Base-by-base conservation (phyloP, 1,140 invertebrate genomes). In the Popillia japonica region DNA sequence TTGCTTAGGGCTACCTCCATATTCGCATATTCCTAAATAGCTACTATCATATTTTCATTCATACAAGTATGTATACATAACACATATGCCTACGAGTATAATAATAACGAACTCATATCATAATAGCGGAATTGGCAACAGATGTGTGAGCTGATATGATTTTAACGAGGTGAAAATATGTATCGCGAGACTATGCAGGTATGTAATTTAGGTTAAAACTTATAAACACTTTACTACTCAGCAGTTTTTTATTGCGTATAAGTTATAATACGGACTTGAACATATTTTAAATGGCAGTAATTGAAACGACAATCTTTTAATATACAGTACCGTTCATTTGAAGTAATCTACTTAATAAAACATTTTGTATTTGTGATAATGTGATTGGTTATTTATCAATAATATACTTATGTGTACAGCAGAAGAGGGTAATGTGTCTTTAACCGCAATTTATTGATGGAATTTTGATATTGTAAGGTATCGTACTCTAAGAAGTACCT, bases 151-250 rank as follows among this genome's bases (percentile, higher is more conserved):
- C 59, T 14, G 61, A 68, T 68, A 68, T 23, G 48, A 55, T 34
- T 68, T 34, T 68, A 68, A 68, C 61, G 61, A 68, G 6, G 61
- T 68, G 22, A 68, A 68, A 68, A 11, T 34, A 68, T 68, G 6
- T 4, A 68, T 27, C 27, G 27, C 22, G 61, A 34, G 22, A 23
- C 27, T 34, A 23, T 68, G 61, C 59, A 9, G 59, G 59, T 64
- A 61, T 64, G 10, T 68, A 68, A 68, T 68, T 68, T 23, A 34
- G 61, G 61, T 68, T 22, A 68, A 68, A 34, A 22, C 61, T 20
- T 23, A 23, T 7, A 20, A 20, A 64, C 22, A 64, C 4, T 64
- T 64, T 68, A 27, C 9, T 68, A 9, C 8, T 22, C 61, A 14
- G 27, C 20, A 11, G 22, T 34, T 64, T n/a, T 34, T 27, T 23